A percentile compares a stretch with the other conserved stretches of the same genome.
phyloP scores from a whole-genome alignment of 1,140 invertebrate species.

The Mercenaria mercenaria region DNA sequence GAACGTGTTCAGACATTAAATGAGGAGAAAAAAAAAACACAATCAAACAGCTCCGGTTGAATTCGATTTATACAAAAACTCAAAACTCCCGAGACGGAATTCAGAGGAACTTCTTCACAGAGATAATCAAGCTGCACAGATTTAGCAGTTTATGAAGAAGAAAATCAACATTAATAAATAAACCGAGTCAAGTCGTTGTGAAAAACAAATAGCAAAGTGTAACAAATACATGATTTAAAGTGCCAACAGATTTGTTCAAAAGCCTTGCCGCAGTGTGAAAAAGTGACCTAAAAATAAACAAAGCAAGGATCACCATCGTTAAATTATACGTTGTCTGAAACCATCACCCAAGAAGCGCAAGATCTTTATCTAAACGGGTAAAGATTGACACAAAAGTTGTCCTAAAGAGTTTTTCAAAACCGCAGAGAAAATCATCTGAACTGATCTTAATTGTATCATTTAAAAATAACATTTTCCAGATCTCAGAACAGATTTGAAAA shows the following conservation, averaged over 20 bases:
- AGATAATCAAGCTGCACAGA: too few species aligned
- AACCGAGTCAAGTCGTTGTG: background rate
- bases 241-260: background rate
- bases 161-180: background rate
- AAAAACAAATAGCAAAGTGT: background rate
- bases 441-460: conserved; percentile 51
- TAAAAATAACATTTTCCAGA: conserved; percentile 32
- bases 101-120: too few species aligned
- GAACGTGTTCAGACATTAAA: background rate
- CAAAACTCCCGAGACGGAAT: too few species aligned
- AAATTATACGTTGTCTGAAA: background rate
- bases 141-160: background rate
- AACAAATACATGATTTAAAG: background rate
- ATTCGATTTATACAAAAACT: background rate
- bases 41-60: background rate
- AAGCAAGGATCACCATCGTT: background rate
- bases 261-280: background rate
- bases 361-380: background rate
- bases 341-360: background rate
- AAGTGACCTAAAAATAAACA: background rate
- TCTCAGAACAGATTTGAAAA: background rate
- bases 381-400: conserved; percentile 23
- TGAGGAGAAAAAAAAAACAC: background rate
- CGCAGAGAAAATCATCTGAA: background rate
- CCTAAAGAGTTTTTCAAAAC: background rate